phyloP scores from a whole-genome alignment of 2,113 vertebrate genomes.

The Callipepla californica region DNA sequence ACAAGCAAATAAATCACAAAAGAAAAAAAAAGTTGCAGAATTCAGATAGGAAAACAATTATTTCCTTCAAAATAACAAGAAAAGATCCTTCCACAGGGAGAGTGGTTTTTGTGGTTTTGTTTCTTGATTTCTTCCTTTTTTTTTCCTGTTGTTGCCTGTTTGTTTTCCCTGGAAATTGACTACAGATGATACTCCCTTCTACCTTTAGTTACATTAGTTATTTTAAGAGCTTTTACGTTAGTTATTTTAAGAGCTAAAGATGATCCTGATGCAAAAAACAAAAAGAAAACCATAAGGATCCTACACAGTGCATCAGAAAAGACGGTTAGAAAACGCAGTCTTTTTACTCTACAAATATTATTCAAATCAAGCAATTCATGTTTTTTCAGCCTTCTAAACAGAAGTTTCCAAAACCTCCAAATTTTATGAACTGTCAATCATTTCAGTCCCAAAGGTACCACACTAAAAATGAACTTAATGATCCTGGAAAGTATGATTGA shows the following conservation, averaged over 20 bases:
- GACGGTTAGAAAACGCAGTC: background rate
- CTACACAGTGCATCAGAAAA: background rate
- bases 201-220: background rate
- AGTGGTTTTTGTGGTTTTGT: background rate
- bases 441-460: background rate
- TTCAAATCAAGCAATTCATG: slow-evolving; percentile 19
- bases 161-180: background rate
- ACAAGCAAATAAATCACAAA: background rate
- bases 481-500: background rate
- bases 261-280: background rate
- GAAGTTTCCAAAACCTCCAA: background rate
- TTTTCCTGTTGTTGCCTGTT: no score
- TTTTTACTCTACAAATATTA: background rate
- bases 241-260: background rate
- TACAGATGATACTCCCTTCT: background rate
- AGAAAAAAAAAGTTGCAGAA: background rate
- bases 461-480: slow-evolving; percentile 10
- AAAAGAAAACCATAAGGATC: background rate
- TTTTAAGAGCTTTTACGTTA: background rate
- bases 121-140: background rate
- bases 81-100: background rate
- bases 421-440: slow-evolving; percentile 34
- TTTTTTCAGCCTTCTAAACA: background rate
- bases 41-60: background rate
- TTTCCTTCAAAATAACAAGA: background rate